A percentile compares a stretch with the other conserved stretches of the same genome.
Conservation (phyloP, 64 coral and sea anemone genomes). For the Montipora foliosa region DNA sequence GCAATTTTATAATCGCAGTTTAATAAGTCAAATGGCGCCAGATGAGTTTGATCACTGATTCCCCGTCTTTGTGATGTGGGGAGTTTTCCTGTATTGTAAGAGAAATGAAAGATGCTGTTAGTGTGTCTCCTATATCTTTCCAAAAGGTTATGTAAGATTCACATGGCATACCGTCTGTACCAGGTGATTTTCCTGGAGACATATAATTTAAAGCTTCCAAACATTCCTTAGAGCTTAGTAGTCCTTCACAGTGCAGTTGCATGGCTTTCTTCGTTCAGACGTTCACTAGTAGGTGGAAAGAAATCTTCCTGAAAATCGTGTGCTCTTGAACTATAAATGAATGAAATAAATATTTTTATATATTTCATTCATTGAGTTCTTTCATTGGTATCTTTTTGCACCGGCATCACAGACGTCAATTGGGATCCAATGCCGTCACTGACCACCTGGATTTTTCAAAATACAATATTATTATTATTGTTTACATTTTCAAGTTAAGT, state of each 20-base stretch:
- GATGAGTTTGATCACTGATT: too few species aligned
- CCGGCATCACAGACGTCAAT: too few species aligned
- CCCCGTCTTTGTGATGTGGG: neutral
- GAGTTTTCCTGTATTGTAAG: neutral
- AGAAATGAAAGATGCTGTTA: neutral
- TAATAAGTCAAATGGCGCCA: too few species aligned
- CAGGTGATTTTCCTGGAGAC: neutral
- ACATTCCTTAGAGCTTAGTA: neutral
- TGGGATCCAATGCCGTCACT: too few species aligned
- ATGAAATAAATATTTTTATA: neutral
- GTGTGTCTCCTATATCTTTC: neutral
- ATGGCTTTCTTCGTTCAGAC: neutral
- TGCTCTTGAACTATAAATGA: neutral
- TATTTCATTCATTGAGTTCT: too few species aligned
- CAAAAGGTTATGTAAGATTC: constrained; percentile 26
- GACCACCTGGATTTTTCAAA: too few species aligned
- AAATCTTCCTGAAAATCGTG: neutral
- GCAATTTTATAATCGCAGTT: too few species aligned
- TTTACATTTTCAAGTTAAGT: too few species aligned
- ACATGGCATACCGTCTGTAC: neutral
- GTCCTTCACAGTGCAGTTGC: neutral
- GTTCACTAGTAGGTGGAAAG: neutral
- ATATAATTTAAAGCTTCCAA: neutral
- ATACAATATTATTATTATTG: too few species aligned
- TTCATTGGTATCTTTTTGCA: too few species aligned